These are phyloP conservation scores for Cariama cristata DNA, from an alignment of 2,113 vertebrate genomes.

Conservation along the genomic window DNA sequence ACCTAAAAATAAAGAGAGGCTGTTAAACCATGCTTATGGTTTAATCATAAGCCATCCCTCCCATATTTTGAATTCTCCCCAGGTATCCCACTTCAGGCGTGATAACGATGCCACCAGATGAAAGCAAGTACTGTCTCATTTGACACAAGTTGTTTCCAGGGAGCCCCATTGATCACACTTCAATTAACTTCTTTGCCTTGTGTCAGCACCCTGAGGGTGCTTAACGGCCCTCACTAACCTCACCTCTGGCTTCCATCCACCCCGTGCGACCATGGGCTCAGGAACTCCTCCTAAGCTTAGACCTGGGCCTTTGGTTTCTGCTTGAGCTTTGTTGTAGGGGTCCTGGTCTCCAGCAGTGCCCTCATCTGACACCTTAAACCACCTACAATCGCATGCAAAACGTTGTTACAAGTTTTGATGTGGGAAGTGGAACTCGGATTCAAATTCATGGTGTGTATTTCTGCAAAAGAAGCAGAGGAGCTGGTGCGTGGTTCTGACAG, in stretches of 20 bases:
- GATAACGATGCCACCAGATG: background rate
- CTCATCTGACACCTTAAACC: background rate
- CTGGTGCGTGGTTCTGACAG: background rate
- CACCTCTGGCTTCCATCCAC: background rate
- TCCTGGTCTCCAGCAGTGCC: background rate
- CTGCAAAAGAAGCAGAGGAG: background rate
- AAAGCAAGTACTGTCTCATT: background rate
- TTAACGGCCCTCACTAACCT: background rate
- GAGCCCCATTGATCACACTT: background rate
- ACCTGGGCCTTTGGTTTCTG: background rate
- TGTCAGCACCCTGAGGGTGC: background rate
- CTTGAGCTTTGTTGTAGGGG: background rate
- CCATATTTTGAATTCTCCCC: background rate
- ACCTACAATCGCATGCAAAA: background rate
- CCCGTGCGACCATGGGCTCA: background rate
- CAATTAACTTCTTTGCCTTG: background rate
- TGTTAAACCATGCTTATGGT: background rate
- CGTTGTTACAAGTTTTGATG: background rate
- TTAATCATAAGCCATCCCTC: background rate
- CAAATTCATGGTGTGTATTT: background rate
- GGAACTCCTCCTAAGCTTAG: background rate
- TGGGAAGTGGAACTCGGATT: background rate
- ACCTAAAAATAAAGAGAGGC: background rate
- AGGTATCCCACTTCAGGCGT: background rate
- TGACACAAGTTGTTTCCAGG: background rate